Percentiles rank a stretch among this genome's conserved stretches.
phyloP scores from a whole-genome alignment of 1,140 invertebrate species.

The Phthorimaea operculella region DNA sequence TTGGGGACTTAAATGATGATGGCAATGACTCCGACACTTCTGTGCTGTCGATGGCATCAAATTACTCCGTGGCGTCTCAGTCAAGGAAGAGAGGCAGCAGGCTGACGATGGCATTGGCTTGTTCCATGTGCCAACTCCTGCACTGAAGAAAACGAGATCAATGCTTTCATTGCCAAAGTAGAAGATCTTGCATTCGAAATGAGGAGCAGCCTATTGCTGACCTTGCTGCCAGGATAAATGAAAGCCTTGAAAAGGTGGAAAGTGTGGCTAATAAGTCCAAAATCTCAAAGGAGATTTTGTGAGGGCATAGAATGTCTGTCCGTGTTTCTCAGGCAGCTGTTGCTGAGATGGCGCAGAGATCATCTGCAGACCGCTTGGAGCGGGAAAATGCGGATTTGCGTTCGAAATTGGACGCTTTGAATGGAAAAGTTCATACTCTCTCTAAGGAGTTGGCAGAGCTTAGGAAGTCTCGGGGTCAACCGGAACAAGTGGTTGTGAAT shows the following conservation, averaged over 20 bases:
- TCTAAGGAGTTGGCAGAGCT: too few species aligned
- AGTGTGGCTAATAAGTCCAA: not conserved
- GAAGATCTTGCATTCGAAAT: not conserved
- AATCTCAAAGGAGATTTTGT: constrained; percentile 2
- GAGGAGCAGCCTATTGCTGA: not conserved
- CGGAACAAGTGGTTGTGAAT: too few species aligned
- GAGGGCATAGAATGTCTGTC: not conserved
- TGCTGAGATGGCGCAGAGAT: not conserved
- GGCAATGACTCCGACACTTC: not conserved
- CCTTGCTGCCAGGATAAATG: not conserved
- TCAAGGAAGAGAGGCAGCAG: not conserved
- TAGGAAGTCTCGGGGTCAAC: too few species aligned
- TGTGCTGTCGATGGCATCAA: not conserved
- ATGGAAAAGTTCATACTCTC: too few species aligned
- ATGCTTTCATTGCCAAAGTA: not conserved
- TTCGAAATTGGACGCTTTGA: too few species aligned
- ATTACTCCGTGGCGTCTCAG: not conserved
- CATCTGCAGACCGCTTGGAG: too few species aligned
- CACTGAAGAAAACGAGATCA: constrained; percentile 1
- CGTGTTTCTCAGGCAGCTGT: not conserved
- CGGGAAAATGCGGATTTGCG: too few species aligned
- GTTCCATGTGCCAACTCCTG: not conserved
- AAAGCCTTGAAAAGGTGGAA: not conserved
- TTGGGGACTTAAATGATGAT: not conserved
- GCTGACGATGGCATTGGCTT: not conserved